phyloP scores from a whole-genome alignment of 2,113 vertebrate genomes.

The Anas platyrhynchos region DNA sequence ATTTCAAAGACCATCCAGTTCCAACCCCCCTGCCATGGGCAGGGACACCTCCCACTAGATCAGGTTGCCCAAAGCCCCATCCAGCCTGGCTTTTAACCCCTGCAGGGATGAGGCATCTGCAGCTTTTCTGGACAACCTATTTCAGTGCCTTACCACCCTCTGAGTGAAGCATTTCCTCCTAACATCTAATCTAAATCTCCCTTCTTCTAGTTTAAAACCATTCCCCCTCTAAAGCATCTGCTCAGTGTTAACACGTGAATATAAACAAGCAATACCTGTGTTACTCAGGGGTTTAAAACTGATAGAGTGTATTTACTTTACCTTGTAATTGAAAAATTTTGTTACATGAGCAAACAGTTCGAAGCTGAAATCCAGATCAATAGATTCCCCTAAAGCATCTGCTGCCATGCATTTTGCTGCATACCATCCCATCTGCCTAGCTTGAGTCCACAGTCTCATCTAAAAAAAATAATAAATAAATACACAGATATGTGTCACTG shows the following conservation, averaged over 20 bases:
- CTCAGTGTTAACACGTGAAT: neutral
- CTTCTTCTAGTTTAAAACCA: too few species aligned
- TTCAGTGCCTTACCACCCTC: too few species aligned
- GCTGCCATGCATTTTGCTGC: constrained; percentile 91
- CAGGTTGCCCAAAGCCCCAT: too few species aligned
- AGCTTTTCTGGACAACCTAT: too few species aligned
- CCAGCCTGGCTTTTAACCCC: too few species aligned
- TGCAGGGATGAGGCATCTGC: too few species aligned
- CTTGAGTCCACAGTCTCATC: constrained; percentile 99
- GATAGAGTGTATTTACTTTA: constrained; percentile 30
- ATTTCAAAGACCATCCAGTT: too few species aligned
- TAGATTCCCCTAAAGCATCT: constrained; percentile 71
- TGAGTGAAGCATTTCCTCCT: too few species aligned
- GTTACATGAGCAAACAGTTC: constrained; percentile 97
- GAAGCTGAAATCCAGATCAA: constrained; percentile 96
- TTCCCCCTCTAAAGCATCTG: neutral
- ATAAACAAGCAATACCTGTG: neutral
- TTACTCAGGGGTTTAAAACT: neutral
- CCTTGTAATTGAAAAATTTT: constrained; percentile 98
- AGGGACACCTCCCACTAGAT: too few species aligned
- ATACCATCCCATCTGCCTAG: constrained; percentile 96
- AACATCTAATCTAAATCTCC: too few species aligned
- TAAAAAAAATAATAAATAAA: constrained; percentile 36
- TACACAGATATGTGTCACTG: fast-evolving
- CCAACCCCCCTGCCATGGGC: too few species aligned